These are phyloP conservation scores for Callochromis pleurospilus DNA, from an alignment of 2,113 vertebrate species.

Conservation along the genomic window DNA sequence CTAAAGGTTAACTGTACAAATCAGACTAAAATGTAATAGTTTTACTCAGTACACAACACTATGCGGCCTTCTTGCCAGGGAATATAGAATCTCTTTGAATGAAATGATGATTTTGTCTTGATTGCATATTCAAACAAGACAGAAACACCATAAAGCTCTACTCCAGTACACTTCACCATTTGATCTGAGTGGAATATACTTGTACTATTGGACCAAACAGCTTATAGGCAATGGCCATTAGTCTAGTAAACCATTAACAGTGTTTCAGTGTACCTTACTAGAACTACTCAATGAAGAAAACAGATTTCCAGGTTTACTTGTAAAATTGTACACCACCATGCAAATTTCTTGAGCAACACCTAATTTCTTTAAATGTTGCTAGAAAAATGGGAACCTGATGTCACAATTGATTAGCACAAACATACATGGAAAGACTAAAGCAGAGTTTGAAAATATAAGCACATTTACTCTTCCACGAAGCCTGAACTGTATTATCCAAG, in stretches of 20 bases:
- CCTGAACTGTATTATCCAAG: background rate
- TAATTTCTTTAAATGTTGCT: background rate
- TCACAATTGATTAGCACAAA: background rate
- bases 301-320: background rate
- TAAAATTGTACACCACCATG: background rate
- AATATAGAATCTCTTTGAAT: background rate
- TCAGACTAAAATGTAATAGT: background rate
- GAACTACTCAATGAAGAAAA: background rate
- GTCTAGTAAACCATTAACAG: background rate
- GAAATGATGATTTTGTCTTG: background rate
- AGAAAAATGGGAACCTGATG: background rate
- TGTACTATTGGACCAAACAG: background rate
- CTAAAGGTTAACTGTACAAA: background rate
- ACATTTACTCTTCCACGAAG: background rate
- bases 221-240: background rate
- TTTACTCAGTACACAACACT: background rate
- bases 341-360: background rate
- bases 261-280: background rate
- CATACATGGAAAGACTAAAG: background rate
- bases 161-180: background rate
- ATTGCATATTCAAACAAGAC: background rate
- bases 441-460: background rate
- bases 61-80: background rate
- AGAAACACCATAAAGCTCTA: background rate
- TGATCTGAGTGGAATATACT: background rate